Evolutionary conservation across 2,797 vertebrate genomes (phyloP).

Genomic region (Echeneis naucrates): DNA sequence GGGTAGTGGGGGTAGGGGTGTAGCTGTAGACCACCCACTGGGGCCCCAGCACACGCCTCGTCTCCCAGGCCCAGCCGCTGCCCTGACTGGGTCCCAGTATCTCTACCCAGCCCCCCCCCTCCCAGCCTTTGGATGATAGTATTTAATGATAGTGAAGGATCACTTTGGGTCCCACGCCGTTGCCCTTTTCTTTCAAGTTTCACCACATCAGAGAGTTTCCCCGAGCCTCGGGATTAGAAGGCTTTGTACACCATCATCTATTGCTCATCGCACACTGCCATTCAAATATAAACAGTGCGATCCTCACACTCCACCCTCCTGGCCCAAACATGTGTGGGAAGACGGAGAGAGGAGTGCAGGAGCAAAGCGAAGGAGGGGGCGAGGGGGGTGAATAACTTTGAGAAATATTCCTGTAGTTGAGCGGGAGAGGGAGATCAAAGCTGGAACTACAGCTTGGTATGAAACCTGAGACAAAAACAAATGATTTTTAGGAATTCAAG

Average conservation of each 20-base stretch:
- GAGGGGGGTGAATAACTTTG: constrained; percentile 56
- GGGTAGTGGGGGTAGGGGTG: constrained; percentile 25
- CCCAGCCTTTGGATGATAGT: constrained; percentile 74
- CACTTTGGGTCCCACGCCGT: constrained; percentile 70
- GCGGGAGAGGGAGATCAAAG: constrained; percentile 69
- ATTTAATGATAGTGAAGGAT: constrained; percentile 86
- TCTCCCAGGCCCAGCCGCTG: constrained; percentile 65
- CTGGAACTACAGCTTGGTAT: constrained; percentile 31
- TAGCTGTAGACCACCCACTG: constrained; percentile 81
- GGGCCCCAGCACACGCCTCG: constrained; percentile 65
- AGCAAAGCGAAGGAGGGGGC: constrained; percentile 38
- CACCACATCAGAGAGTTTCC: constrained; percentile 79
- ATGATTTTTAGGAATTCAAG: constrained; percentile 38
- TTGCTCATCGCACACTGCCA: constrained; percentile 83
- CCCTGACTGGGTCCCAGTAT: constrained; percentile 63
- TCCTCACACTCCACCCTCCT: constrained; percentile 76
- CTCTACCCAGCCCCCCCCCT: constrained; percentile 35
- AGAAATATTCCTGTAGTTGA: constrained; percentile 63
- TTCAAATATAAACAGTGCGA: constrained; percentile 81
- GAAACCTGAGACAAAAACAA: constrained; percentile 48
- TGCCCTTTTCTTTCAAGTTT: constrained; percentile 83
- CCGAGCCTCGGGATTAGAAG: constrained; percentile 75
- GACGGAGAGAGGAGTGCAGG: constrained; percentile 58
- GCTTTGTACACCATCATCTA: constrained; percentile 82
- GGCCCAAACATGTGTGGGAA: constrained; percentile 78